Conservation (phyloP, 2,797 vertebrate species). For the Peromyscus nudipes region DNA sequence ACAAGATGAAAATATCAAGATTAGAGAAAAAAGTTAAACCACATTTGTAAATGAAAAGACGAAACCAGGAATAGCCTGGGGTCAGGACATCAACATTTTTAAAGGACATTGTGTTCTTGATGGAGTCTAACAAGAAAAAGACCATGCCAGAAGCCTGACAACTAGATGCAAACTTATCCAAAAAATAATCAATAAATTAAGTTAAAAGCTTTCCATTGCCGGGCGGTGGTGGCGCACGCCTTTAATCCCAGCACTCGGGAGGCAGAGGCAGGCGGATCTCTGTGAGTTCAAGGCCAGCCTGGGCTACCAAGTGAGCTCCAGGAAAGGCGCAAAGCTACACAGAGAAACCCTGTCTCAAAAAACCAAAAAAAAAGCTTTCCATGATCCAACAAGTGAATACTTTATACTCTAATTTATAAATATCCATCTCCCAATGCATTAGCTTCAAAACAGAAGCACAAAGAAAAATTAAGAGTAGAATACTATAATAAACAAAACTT, state of each 20-base stretch:
- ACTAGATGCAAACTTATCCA: constrained; percentile 77
- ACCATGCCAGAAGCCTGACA: constrained; percentile 76
- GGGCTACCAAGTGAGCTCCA: too few relatives aligned
- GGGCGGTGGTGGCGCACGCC: too few relatives aligned
- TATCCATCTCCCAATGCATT: not conserved
- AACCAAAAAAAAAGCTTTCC: not conserved
- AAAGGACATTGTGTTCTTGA: constrained; percentile 81
- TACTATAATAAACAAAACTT: constrained; percentile 44
- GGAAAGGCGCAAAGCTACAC: too few relatives aligned
- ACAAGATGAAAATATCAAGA: constrained; percentile 86
- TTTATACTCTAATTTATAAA: constrained; percentile 44
- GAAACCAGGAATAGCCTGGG: constrained; percentile 80
- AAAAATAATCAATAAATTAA: constrained; percentile 75
- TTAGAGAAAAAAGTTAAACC: constrained; percentile 86
- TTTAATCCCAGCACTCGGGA: too few relatives aligned
- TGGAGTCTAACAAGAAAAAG: constrained; percentile 81
- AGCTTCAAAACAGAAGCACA: constrained; percentile 70
- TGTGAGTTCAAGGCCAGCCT: too few relatives aligned
- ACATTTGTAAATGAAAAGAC: constrained; percentile 81
- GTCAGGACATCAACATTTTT: constrained; percentile 83
- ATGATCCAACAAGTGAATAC: constrained; percentile 67
- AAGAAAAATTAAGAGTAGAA: constrained; percentile 54
- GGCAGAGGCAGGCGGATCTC: too few relatives aligned
- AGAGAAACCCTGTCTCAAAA: too few relatives aligned
- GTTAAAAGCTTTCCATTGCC: not conserved